A percentile compares a stretch with the other conserved stretches of the same genome.
Evolutionary conservation across 2,113 vertebrate genomes (phyloP).

Genomic region (Morone chrysops): DNA sequence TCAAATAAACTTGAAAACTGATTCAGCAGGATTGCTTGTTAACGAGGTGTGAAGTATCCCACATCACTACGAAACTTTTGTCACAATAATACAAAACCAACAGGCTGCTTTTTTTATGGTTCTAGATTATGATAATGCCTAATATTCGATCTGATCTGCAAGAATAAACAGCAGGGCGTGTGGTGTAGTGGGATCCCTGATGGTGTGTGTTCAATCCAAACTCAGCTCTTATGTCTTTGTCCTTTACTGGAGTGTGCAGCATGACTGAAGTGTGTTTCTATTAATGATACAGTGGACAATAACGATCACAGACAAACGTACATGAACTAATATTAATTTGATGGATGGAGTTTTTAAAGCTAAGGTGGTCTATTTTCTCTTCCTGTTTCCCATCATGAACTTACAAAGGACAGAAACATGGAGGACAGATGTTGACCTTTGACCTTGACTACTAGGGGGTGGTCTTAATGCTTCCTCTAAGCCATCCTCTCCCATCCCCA

Average conservation of each 20-base stretch:
- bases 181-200: constrained; percentile 56
- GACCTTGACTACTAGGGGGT: constrained; percentile 76
- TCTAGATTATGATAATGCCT: constrained; percentile 70
- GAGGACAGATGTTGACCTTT: constrained; percentile 71
- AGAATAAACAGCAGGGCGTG: constrained; percentile 47
- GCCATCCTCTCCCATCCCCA: constrained; percentile 76
- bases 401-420: constrained; percentile 51
- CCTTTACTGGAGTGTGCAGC: constrained; percentile 72
- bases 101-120: constrained; percentile 79
- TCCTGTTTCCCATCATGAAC: constrained; percentile 62
- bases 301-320: constrained; percentile 56
- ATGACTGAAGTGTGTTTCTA: constrained; percentile 81
- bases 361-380: constrained; percentile 68
- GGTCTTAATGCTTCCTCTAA: constrained; percentile 83
- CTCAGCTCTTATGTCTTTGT: constrained; percentile 69
- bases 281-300: constrained; percentile 60
- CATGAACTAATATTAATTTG: constrained; percentile 73
- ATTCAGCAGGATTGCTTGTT: constrained; percentile 77
- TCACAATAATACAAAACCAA: constrained; percentile 71
- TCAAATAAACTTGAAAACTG: constrained; percentile 78
- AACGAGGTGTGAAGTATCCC: constrained; percentile 72
- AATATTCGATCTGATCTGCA: constrained; percentile 58
- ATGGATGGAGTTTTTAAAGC: constrained; percentile 74
- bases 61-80: constrained; percentile 70
- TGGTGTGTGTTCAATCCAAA: constrained; percentile 62